Conservation (phyloP, 2,113 vertebrate species). For the Podilymbus podiceps region DNA sequence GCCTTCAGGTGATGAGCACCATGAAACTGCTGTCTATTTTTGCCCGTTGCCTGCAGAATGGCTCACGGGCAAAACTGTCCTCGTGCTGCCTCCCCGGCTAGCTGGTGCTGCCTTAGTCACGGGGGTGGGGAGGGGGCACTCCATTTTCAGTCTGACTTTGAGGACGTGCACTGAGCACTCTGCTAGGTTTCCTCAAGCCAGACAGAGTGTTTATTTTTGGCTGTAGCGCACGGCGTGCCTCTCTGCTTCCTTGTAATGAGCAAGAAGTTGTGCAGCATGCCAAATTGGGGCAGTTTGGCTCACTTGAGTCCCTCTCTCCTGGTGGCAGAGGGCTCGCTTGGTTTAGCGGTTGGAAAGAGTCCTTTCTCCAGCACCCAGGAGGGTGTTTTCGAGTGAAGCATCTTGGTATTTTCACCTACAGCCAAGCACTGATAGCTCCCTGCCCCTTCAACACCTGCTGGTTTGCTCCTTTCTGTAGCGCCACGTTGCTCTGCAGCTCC, state of each 20-base stretch:
- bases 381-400: not conserved
- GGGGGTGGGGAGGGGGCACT: not conserved
- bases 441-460: not conserved
- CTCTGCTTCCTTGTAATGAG: not conserved
- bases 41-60: not conserved
- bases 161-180: not conserved
- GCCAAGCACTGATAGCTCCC: not conserved
- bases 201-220: not conserved
- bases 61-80: not conserved
- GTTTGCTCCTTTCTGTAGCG: not conserved
- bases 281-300: not conserved
- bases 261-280: fast-evolving
- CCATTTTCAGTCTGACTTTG: not conserved
- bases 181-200: not conserved
- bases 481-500: not conserved
- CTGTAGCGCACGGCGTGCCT: not conserved
- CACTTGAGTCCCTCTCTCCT: not conserved
- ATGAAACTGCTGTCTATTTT: not conserved
- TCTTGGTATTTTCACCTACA: not conserved
- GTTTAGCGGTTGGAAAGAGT: not conserved
- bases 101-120: not conserved
- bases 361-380: not conserved
- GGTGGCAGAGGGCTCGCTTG: fast-evolving
- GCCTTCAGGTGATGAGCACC: not conserved
- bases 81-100: not conserved